Evolutionary conservation across 2,113 vertebrate genomes (phyloP), one percentile per base, ranked within the genome.

Genomic region (Notothenia rossii): DNA sequence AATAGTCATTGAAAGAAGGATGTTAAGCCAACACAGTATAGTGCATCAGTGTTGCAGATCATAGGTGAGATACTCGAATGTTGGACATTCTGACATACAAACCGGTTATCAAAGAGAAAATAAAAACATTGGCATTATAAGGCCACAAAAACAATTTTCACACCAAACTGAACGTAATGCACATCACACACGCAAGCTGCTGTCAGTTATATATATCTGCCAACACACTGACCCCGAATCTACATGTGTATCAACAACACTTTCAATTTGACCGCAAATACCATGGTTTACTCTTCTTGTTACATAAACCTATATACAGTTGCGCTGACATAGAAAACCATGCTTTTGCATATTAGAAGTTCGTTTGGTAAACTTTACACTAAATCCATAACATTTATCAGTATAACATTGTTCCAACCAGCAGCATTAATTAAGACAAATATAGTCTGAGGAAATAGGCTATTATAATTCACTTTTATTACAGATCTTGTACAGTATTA

Each of bases 341-440:
- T 91, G 86, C 89, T 88, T 87, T 94, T 94, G 93, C 93, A 94
- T 92, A 94, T 92, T 89, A 81, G 90, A 86, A 79, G 85, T 79
- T 89, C 83, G 71, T 91, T 85, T n/a, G 10, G 83, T 92, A 91
- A 92, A 92, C 86, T 88, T 91, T 83, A 85, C 88, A 91, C 81
- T 69, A 85, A 86, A 84, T 80, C 83, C 84, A 85, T 82, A 82
- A 88, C 89, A 90, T 90, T 49, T 86, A 88, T 88, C 81, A 86
- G 81, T 91, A 85, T 82, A 88, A 84, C 83, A 83, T 85, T 82
- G 80, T 74, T 86, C 79, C 85, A 92, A 92, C 83, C 89, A 90
- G 89, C 88, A 91, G 91, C 84, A 83, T 68, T 54, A 75, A 80
- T 86, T 73, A 74, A 77, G 73, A 84, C 85, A 92, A 88, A 89